These are phyloP conservation scores for Papio anubis DNA, from an alignment of 2,113 vertebrate species.

Conservation along the genomic window DNA sequence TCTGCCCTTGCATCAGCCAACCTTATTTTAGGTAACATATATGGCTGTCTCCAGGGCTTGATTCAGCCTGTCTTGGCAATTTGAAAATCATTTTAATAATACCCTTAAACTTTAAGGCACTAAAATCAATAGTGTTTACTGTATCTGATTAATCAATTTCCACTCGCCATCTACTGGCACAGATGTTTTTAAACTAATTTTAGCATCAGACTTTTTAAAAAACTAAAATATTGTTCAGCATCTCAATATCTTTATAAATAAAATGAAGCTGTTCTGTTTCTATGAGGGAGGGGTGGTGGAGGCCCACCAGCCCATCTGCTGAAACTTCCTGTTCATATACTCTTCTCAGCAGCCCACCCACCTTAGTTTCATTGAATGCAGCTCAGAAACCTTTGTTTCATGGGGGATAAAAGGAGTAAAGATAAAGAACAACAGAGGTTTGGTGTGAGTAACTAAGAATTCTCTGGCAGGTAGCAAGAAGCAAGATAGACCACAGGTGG, in stretches of 20 bases:
- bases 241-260: conserved; percentile 44
- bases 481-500: background rate
- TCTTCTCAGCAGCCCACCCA: background rate
- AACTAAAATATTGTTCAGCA: conserved; percentile 29
- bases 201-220: background rate
- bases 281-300: background rate
- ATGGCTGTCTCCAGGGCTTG: conserved; percentile 32
- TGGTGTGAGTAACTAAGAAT: background rate
- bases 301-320: background rate
- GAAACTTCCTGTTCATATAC: background rate
- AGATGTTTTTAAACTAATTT: conserved; percentile 69
- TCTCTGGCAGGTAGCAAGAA: background rate
- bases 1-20: conserved; percentile 43
- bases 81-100: conserved; percentile 69
- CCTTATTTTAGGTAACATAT: conserved; percentile 62
- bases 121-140: conserved; percentile 69
- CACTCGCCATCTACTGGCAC: conserved; percentile 51
- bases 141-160: conserved; percentile 65
- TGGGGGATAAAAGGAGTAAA: background rate
- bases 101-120: background rate
- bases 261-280: conserved; percentile 4
- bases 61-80: conserved; percentile 62
- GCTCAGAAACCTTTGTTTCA: background rate
- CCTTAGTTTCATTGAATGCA: background rate
- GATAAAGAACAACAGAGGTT: background rate